Evolutionary conservation across 2,113 vertebrate species (phyloP).

Genomic region (Pithys albifrons): DNA sequence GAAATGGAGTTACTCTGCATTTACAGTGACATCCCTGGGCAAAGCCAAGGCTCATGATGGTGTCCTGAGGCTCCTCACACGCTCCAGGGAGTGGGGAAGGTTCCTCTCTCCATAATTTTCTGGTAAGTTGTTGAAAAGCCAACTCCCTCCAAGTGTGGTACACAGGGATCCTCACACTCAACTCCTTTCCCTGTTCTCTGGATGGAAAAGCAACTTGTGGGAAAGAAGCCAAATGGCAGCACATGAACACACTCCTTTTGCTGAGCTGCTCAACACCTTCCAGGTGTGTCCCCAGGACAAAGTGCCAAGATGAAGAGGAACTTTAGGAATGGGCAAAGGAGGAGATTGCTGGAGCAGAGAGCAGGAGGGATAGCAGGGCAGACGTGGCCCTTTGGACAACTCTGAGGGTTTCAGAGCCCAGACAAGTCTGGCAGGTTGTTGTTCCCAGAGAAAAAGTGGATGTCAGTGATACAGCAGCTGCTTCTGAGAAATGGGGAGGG

Average conservation of each 20-base stretch:
- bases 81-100: background rate
- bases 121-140: background rate
- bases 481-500: background rate
- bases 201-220: background rate
- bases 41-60: background rate
- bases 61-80: background rate
- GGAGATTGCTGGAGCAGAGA: background rate
- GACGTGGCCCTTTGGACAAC: rapidly evolving
- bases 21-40: background rate
- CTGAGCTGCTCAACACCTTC: background rate
- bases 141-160: background rate
- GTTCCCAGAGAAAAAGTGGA: background rate
- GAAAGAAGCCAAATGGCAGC: background rate
- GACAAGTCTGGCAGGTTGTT: background rate
- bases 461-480: background rate
- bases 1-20: constrained; percentile 7
- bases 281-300: background rate
- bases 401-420: background rate
- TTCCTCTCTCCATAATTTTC: background rate
- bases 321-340: background rate
- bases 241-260: background rate
- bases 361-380: background rate
- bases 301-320: background rate
- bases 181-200: background rate
- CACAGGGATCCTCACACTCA: rapidly evolving